Base-by-base conservation (phyloP, 2,888 invertebrate genomes). In the Cryptocheilus praepositus region DNA sequence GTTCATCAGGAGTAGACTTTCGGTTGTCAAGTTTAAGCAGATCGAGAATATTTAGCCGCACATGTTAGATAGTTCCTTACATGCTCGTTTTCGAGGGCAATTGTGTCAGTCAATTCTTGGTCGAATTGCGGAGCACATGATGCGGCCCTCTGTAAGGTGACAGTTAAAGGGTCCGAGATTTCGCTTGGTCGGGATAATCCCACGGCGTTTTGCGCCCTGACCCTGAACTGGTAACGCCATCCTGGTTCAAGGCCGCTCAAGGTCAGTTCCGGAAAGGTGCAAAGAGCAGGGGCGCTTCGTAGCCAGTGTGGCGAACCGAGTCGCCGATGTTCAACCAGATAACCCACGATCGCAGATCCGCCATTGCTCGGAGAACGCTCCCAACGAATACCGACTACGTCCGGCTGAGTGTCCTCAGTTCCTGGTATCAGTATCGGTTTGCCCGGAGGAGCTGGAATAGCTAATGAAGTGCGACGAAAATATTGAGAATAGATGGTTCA, bases 161-260 rank as follows among this genome's bases (percentile, higher is more conserved):
- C 96, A 0, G 95, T 94, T 58, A 98, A 92, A 0, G 96, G 93
- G 85, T 96, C 96, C 7, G 96, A 96, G 22, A 96, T 91, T 82
- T 95, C 95, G 85, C 98, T 96, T 61, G 95, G 93, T 71, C 94
- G 93, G 0, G 96, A 96, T 70, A 93, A 90, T 0, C 99, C 99
- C 28, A 96, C 94, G 44, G 94, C 93, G 89, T 99, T 99, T 87
- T 97, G 93, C 0, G 98, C 98, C 65, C 95, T 94, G 16, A 98
- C 95, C 67, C 98, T 92, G 91, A 98, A 98, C 90, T 95, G 95
- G 88, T 96, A 96, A 59, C 95, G 92, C 92, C 95, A 95, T 63
- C 96, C 96, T 0, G 96, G 95, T 84, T 95, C 95, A 45, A 97
- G 91, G 19, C 96, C 96, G 76, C 94, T 93, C 49, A 97, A 91